These are phyloP conservation scores for Drosophila cracens DNA, from an alignment of 2,888 invertebrate species.

Conservation along the genomic window DNA sequence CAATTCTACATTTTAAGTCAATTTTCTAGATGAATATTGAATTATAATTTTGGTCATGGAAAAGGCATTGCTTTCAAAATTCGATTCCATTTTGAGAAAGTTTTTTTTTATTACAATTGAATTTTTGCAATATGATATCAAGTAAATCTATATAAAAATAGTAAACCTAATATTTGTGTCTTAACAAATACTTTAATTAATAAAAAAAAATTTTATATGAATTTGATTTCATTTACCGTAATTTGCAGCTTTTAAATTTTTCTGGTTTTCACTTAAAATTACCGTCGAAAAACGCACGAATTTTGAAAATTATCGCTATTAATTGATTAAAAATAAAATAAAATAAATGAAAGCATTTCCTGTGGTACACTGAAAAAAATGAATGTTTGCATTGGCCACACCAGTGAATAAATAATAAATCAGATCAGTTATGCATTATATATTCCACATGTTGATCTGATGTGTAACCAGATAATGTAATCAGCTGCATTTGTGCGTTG, in stretches of 20 bases:
- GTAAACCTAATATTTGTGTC: not conserved
- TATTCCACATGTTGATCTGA: not conserved
- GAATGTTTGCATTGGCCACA: not conserved
- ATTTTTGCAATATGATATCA: not conserved
- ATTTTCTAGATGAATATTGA: not conserved
- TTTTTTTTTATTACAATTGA: no score
- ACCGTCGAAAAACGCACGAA: fast-evolving
- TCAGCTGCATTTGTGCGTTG: constrained; percentile 19
- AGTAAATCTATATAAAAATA: not conserved
- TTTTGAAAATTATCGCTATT: not conserved
- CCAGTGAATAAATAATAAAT: not conserved
- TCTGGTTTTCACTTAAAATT: not conserved
- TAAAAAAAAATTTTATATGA: not conserved
- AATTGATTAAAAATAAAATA: not conserved
- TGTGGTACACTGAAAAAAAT: not conserved
- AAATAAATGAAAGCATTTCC: not conserved
- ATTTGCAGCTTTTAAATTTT: not conserved
- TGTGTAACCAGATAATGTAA: not conserved
- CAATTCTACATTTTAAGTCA: not conserved
- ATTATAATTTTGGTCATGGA: no score
- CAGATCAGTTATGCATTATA: not conserved
- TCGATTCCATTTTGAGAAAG: not conserved
- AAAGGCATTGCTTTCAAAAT: not conserved
- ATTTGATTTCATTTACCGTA: not conserved
- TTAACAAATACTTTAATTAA: not conserved